These are phyloP conservation scores for Oceanodroma tethys DNA, from an alignment of 2,113 vertebrate species.

Conservation along the genomic window DNA sequence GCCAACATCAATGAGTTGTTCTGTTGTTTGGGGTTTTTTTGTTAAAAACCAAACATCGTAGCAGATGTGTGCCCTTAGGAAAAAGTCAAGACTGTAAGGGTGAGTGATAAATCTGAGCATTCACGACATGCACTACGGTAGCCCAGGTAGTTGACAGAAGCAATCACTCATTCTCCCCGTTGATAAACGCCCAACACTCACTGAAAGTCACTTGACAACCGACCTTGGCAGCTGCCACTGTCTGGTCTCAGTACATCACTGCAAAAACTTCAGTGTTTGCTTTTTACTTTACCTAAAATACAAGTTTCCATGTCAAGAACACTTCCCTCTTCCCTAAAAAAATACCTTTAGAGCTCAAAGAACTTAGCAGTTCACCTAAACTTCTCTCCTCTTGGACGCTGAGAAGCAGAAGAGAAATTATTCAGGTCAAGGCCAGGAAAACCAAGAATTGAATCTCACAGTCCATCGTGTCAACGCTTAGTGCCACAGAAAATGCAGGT, in stretches of 20 bases:
- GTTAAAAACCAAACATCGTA: background rate
- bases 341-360: background rate
- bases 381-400: background rate
- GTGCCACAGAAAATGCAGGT: background rate
- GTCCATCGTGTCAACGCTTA: no score
- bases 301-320: background rate
- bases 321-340: background rate
- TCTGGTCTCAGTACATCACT: background rate
- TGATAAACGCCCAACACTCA: background rate
- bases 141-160: background rate
- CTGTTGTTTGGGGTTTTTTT: background rate
- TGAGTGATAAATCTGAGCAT: background rate
- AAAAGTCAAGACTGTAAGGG: background rate
- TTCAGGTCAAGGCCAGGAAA: background rate
- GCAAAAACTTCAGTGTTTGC: background rate
- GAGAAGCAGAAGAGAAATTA: background rate
- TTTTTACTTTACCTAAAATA: background rate
- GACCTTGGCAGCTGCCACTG: background rate
- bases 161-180: background rate
- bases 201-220: background rate
- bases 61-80: background rate
- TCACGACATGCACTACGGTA: rapidly evolving
- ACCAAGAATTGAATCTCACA: background rate
- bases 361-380: background rate
- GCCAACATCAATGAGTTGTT: background rate